These are phyloP conservation scores for Varanus salvator DNA, from an alignment of 2,113 vertebrate genomes.

Conservation along the genomic window DNA sequence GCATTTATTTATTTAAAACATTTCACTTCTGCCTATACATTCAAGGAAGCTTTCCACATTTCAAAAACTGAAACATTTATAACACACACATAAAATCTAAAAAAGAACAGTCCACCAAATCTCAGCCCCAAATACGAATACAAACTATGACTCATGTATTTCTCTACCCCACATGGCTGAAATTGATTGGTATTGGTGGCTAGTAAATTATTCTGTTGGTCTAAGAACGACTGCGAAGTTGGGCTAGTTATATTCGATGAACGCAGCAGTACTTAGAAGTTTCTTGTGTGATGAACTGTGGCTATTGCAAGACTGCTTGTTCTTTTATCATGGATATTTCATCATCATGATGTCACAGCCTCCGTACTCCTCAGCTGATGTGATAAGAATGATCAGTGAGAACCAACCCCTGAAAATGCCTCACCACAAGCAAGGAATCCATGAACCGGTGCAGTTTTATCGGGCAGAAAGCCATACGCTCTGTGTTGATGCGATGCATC, in stretches of 20 bases:
- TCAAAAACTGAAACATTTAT: not conserved
- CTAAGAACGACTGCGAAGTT: not conserved
- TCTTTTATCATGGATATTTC: conserved; percentile 27
- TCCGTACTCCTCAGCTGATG: not conserved
- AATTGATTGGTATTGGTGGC: not conserved
- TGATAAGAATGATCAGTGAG: conserved; percentile 30
- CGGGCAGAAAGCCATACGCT: not conserved
- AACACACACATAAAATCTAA: not conserved
- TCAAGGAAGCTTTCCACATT: not conserved
- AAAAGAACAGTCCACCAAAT: not conserved
- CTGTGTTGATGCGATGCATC: not conserved
- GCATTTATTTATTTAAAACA: not conserved
- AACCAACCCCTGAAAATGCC: not conserved
- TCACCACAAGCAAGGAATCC: not conserved
- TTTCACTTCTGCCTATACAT: not conserved
- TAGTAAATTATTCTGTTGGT: not conserved
- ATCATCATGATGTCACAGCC: conserved; percentile 9
- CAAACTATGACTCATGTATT: not conserved
- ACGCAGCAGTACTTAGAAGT: not conserved
- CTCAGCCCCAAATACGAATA: not conserved
- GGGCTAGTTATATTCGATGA: not conserved
- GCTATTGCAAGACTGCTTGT: conserved; percentile 4
- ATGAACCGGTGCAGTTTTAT: not conserved
- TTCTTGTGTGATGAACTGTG: conserved; percentile 3
- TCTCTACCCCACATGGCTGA: not conserved